Evolutionary conservation across 2,113 vertebrate species (phyloP).

Genomic region (Catagonus wagneri): DNA sequence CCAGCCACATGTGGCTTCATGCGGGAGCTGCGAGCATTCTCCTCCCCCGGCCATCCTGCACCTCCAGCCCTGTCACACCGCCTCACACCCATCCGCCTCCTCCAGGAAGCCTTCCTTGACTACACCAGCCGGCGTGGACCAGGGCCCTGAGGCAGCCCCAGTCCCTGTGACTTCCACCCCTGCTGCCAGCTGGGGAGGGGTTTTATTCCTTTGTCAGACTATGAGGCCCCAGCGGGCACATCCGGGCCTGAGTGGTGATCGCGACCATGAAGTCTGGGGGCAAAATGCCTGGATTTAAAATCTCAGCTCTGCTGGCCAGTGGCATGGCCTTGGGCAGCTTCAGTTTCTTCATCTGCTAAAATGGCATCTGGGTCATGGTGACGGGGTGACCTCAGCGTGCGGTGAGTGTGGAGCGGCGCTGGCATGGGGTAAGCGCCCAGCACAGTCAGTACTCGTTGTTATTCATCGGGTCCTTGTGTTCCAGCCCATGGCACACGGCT

Average conservation of each 20-base stretch:
- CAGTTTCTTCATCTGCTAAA: neutral
- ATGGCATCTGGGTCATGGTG: neutral
- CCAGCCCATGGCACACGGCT: fast-evolving
- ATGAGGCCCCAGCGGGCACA: neutral
- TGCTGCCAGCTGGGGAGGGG: neutral
- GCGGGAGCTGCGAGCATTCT: neutral
- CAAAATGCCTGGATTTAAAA: neutral
- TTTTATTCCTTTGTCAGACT: neutral
- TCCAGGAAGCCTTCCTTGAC: constrained; percentile 43
- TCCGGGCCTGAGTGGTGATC: neutral
- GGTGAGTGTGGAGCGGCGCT: neutral
- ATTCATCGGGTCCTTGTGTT: neutral
- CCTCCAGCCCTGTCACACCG: neutral
- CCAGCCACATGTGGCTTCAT: neutral
- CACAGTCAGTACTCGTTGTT: too few relatives aligned
- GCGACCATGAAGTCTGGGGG: neutral
- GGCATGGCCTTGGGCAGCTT: neutral
- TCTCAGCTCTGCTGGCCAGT: neutral
- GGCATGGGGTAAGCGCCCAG: fast-evolving
- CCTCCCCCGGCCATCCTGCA: neutral
- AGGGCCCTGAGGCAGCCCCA: neutral
- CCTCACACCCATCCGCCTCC: neutral
- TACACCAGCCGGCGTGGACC: neutral
- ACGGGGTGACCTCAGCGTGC: neutral
- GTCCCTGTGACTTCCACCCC: neutral